Evolutionary conservation across 1,140 invertebrate species (phyloP), one percentile per base, ranked within the genome.

Genomic region (Gonatopus flavifemur): DNA sequence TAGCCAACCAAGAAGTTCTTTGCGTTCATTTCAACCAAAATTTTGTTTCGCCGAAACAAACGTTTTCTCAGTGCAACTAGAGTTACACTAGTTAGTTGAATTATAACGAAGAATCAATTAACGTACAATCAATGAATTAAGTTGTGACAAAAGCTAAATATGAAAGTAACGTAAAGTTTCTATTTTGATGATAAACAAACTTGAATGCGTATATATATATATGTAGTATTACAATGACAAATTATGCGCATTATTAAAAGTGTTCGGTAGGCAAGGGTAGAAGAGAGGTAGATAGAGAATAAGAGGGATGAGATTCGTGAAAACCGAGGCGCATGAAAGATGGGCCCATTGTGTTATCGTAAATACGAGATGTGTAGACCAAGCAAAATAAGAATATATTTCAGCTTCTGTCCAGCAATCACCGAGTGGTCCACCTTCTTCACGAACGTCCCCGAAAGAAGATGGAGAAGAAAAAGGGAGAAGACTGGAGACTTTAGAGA

Each of bases 191-290:
- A n/a, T n/a, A n/a, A n/a, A n/a, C n/a, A n/a, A n/a, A n/a, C n/a
- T n/a, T n/a, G n/a, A n/a, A n/a, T n/a, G n/a, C n/a, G n/a, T n/a
- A n/a, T n/a, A n/a, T n/a, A n/a, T n/a, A n/a, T n/a, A n/a, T n/a
- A n/a, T n/a, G n/a, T n/a, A n/a, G n/a, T n/a, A 56, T 19, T 35
- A 49, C 16, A 37, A 63, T 52, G 61, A 69, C 64, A 67, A 69
- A 64, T 70, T 60, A 61, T 57, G 52, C 58, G 59, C 58, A 65
- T 64, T 64, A 64, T 52, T 54, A 59, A 57, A 53, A 55, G 50
- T 54, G 45, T 43, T 15, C 43, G 32, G 36, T 6, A 46, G 38
- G 38, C 43, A 46, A 38, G 39, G 40, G 33, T 7, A 28, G 33
- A 24, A 32, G 38, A 12, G 19, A 30, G 50, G 33, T 19, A 16